Conservation (phyloP, 1,140 invertebrate genomes). For the Rhagoletis zephyria region DNA sequence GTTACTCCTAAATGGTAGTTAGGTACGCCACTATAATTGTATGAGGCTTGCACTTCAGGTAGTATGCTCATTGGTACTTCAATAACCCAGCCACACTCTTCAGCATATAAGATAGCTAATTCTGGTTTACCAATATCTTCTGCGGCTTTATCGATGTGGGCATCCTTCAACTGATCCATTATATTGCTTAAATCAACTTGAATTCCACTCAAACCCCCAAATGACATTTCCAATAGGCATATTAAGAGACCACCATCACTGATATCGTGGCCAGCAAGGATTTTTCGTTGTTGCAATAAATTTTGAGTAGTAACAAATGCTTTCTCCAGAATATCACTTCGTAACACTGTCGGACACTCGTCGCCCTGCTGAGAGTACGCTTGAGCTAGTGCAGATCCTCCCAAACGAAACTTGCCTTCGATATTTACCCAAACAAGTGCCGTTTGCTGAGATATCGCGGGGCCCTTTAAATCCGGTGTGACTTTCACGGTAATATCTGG, state of each 20-base stretch:
- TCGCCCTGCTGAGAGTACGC: conserved; percentile 90
- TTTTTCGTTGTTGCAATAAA: conserved; percentile 82
- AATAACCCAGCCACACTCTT: conserved; percentile 93
- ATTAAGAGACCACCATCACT: conserved; percentile 96
- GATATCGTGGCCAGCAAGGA: conserved; percentile 94
- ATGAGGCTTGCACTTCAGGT: conserved; percentile 78
- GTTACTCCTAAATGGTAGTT: conserved; percentile 83
- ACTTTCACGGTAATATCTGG: conserved; percentile 87
- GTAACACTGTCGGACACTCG: conserved; percentile 85
- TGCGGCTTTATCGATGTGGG: conserved; percentile 54
- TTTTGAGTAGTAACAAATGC: conserved; percentile 89
- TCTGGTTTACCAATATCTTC: conserved; percentile 71
- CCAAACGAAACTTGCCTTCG: conserved; percentile 81
- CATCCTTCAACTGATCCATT: conserved; percentile 56
- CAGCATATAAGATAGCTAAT: conserved; percentile 86
- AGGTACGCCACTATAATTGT: conserved; percentile 77
- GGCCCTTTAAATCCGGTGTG: conserved; percentile 91
- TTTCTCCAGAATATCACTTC: conserved; percentile 78
- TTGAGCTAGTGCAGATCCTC: conserved; percentile 93
- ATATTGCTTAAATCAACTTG: conserved; percentile 79
- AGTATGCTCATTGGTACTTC: conserved; percentile 81
- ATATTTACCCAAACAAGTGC: conserved; percentile 84
- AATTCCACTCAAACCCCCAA: conserved; percentile 90
- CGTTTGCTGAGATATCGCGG: conserved; percentile 73
- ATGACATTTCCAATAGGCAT: conserved; percentile 94